Percentiles rank a stretch among this genome's conserved stretches.
Evolutionary conservation across 2,888 invertebrate genomes (phyloP).

Genomic region (Crematogaster levior): DNA sequence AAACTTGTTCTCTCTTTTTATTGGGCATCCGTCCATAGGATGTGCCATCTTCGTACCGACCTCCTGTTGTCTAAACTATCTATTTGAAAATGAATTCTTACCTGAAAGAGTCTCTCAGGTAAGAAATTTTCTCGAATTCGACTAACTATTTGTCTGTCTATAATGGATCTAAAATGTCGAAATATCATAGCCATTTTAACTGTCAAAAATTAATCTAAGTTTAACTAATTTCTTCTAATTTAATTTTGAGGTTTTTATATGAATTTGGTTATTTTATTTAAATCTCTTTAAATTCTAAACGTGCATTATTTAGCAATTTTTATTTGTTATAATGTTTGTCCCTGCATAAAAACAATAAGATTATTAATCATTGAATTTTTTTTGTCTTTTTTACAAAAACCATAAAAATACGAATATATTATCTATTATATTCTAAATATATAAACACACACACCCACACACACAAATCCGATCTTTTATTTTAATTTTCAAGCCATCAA

Average conservation of each 20-base stretch:
- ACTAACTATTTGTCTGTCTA: too few species aligned
- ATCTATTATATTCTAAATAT: too few species aligned
- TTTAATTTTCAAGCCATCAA: neutral
- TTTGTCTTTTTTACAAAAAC: neutral
- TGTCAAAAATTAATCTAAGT: neutral
- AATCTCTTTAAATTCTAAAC: neutral
- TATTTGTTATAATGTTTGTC: neutral
- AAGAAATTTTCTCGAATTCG: neutral
- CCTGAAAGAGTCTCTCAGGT: slow-evolving; percentile 6
- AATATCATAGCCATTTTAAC: neutral
- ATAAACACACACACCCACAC: too few species aligned
- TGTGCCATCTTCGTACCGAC: neutral
- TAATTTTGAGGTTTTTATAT: neutral
- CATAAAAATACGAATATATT: neutral
- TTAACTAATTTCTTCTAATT: neutral
- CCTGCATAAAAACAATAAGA: neutral
- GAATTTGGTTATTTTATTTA: neutral
- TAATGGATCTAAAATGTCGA: neutral
- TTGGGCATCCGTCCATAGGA: neutral
- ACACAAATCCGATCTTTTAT: too few species aligned
- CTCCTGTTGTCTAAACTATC: slow-evolving; percentile 2
- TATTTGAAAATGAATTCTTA: neutral
- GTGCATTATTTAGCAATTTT: neutral
- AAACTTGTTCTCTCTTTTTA: neutral
- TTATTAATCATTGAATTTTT: neutral